Base-by-base conservation (phyloP, 2,888 invertebrate genomes). In the Molanna angustata region DNA sequence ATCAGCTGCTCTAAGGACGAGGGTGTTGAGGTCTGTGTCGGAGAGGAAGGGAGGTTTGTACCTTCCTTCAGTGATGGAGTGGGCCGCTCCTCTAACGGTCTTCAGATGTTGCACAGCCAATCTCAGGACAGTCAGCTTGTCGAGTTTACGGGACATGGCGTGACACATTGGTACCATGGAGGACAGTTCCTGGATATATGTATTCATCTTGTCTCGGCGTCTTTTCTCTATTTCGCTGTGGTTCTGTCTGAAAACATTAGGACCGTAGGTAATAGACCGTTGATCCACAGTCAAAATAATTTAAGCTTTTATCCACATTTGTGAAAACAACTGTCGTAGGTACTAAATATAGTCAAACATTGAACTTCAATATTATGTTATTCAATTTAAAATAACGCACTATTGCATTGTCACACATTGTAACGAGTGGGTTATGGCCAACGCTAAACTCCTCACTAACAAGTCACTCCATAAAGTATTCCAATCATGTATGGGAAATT, bases 221-320 rank as follows among this genome's bases (percentile, higher is more conserved):
- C 95, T 79, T 69, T 96, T 96, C 73, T 96, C 95, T 56, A 96
- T 95, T 74, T 95, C 94, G 70, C 94, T 94, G 74, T 96, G 96
- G 72, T 94, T 95, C 72, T 94, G 94, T 64, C 94, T 94, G 37
- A 14, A 37, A 37, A n/a, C n/a, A n/a, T n/a, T n/a, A n/a, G n/a
- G n/a, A n/a, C n/a, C n/a, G n/a, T n/a, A n/a, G n/a, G n/a, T n/a
- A n/a, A n/a, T n/a, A n/a, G n/a, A n/a, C n/a, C n/a, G n/a, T n/a
- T n/a, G n/a, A n/a, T n/a, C n/a, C n/a, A n/a, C n/a, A n/a, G n/a
- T n/a, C n/a, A n/a, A n/a, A n/a, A n/a, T n/a, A n/a, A n/a, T n/a
- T n/a, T n/a, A n/a, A n/a, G n/a, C n/a, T n/a, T n/a, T n/a, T n/a
- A n/a, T n/a, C n/a, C n/a, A n/a, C n/a, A n/a, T n/a, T n/a, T n/a